Evolutionary conservation across 2,113 vertebrate species (phyloP).

Genomic region (Physeter macrocephalus): DNA sequence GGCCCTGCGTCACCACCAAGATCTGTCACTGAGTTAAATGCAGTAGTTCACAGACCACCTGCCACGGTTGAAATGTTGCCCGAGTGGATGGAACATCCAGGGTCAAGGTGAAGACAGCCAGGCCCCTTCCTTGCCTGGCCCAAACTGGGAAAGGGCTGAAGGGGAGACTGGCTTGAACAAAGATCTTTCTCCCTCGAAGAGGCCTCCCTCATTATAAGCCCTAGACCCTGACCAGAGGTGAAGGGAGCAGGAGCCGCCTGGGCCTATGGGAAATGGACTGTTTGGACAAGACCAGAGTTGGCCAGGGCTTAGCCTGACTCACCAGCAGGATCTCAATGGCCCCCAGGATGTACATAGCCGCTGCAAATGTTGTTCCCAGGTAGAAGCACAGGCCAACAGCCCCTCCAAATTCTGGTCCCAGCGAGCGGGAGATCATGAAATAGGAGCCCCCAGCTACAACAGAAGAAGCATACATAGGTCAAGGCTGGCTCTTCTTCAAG

Average conservation of each 20-base stretch:
- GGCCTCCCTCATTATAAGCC: neutral
- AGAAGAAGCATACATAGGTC: neutral
- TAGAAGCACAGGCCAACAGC: conserved; percentile 98
- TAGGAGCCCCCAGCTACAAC: conserved; percentile 94
- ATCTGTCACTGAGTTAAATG: neutral
- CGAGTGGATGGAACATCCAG: neutral
- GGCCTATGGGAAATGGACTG: neutral
- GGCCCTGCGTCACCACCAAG: neutral
- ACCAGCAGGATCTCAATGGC: conserved; percentile 98
- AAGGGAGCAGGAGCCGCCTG: neutral
- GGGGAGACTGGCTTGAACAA: neutral
- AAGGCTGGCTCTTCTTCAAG: neutral
- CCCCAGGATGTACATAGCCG: conserved; percentile 97
- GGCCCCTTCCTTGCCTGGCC: neutral
- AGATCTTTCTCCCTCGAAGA: neutral
- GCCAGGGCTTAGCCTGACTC: conserved; percentile 69
- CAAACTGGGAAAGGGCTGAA: neutral
- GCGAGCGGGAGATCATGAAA: conserved; percentile 98
- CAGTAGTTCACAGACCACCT: neutral
- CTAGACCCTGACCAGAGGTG: neutral
- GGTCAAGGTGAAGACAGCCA: neutral
- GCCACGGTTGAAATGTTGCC: neutral
- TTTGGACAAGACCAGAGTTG: neutral
- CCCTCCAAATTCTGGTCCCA: conserved; percentile 98
- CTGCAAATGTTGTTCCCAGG: conserved; percentile 96